Percentiles rank a stretch among this genome's conserved stretches.
Evolutionary conservation across 2,888 invertebrate genomes (phyloP).

Genomic region (Acanthacorydalis orientalis): DNA sequence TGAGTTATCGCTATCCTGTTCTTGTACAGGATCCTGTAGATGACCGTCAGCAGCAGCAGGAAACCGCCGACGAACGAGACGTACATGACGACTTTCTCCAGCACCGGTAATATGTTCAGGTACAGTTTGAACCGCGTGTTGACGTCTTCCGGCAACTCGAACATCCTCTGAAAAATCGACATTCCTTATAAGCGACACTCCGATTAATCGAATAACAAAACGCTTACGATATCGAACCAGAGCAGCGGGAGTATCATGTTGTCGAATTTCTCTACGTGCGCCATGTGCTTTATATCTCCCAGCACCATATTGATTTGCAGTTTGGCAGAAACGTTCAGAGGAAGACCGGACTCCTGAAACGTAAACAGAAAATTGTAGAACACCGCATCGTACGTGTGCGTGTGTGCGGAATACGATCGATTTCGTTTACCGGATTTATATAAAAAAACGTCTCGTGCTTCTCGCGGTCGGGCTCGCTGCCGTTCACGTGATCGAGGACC

Average conservation of each 20-base stretch:
- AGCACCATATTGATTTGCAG: constrained; percentile 80
- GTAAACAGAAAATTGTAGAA: background rate
- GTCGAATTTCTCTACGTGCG: constrained; percentile 47
- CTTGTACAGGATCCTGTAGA: constrained; percentile 19
- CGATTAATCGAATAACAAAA: constrained; percentile 1
- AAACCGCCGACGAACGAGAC: constrained; percentile 31
- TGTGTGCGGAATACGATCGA: background rate
- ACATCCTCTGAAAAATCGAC: constrained; percentile 44
- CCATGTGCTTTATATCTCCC: constrained; percentile 46
- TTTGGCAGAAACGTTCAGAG: constrained; percentile 58
- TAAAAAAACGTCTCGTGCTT: constrained; percentile 53
- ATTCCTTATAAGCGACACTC: constrained; percentile 1
- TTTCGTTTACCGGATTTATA: constrained; percentile 53
- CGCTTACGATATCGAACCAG: constrained; percentile 84
- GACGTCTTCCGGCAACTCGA: constrained; percentile 42
- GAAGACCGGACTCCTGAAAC: constrained; percentile 47
- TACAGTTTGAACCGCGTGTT: constrained; percentile 52
- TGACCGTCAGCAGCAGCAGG: constrained; percentile 31
- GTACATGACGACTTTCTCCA: constrained; percentile 39
- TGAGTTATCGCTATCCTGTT: background rate
- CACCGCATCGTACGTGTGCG: too few relatives aligned
- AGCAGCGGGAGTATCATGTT: constrained; percentile 61
- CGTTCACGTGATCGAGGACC: constrained; percentile 47
- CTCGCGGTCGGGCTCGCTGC: constrained; percentile 44
- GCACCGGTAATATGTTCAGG: constrained; percentile 49